A percentile compares a stretch with the other conserved stretches of the same genome.
Evolutionary conservation across 1,140 invertebrate genomes (phyloP).

Genomic region (Drosophila athabasca): DNA sequence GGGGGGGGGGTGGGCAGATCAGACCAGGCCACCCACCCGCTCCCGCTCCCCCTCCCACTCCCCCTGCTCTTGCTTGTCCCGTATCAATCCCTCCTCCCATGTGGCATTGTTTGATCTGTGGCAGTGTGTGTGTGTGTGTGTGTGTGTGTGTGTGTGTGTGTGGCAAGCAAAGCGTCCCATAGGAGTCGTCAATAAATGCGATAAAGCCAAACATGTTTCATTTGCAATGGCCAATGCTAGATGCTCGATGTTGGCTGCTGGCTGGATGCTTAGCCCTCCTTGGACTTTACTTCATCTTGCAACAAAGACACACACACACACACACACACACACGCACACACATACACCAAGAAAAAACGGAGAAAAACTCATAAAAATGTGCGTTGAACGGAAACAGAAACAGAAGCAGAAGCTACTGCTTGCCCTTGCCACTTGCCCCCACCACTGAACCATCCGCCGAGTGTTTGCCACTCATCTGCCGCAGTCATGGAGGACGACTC

Average conservation of each 20-base stretch:
- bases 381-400: slow-evolving; percentile 24
- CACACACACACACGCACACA: too few species aligned
- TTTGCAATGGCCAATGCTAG: slow-evolving; percentile 61
- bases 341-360: slow-evolving; percentile 17
- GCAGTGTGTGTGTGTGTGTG: slow-evolving; percentile 12
- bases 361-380: slow-evolving; percentile 72
- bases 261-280: slow-evolving; percentile 11
- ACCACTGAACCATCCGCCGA: slow-evolving; percentile 32
- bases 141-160: neutral
- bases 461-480: slow-evolving; percentile 52
- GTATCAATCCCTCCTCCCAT: slow-evolving; percentile 21
- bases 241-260: neutral
- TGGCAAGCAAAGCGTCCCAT: slow-evolving; percentile 69
- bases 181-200: slow-evolving; percentile 80
- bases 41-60: neutral
- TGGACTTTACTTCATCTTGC: slow-evolving; percentile 22
- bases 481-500: neutral
- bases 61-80: neutral
- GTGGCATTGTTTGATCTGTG: slow-evolving; percentile 75
- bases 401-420: neutral
- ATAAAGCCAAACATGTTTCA: slow-evolving; percentile 82
- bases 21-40: neutral
- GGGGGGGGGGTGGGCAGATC: neutral
- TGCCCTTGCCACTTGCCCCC: too few species aligned
- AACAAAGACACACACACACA: neutral